Evolutionary conservation across 1,140 invertebrate species (phyloP), one percentile per base, ranked within the genome.

Genomic region (Potamilus streckersoni): DNA sequence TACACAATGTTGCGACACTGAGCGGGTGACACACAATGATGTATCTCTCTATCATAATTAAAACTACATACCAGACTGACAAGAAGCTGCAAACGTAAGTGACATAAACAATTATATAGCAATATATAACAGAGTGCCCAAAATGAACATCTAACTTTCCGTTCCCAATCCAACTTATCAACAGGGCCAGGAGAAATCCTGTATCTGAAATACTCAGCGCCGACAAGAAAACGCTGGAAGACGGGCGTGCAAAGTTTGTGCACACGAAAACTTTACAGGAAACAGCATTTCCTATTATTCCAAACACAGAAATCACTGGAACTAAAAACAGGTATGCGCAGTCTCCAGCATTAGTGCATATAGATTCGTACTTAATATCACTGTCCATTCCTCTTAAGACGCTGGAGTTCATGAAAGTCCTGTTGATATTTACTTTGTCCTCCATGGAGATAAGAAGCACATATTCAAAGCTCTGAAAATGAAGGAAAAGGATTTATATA

Each of bases 191-290:
- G 6, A 93, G 83, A 70, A 92, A 93, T 12, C 91, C 89, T 19
- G 92, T 91, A 75, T 93, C 92, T 0, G 92, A 90, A 0, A 87
- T 87, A 2, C 92, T 90, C 20, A 93, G 79, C 0, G 92, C 92
- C 0, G 92, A 92, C 57, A 93, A 78, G 72, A 93, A 93, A 60
- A 92, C 91, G 73, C 91, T 92, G 1, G 92, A 93, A 69, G 92
- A 92, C 1, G 92, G 82, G 82, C 91, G 88, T 66, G 91, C 91
- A 3, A 93, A 74, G 71, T 92, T 91, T 0, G 91, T 92, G 69
- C 90, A 91, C 8, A 92, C 80, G 74, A 93, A 93, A 5, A 92
- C 92, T 0, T 91, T 74, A 81, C 91, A 92, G 0, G 91, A 92
- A 6, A 93, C 69, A 2, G 91, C 76, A 72, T 93, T 93, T 3